These are phyloP conservation scores for Sebastes taczanowskii DNA, from an alignment of 2,797 vertebrate genomes.

Conservation along the genomic window DNA sequence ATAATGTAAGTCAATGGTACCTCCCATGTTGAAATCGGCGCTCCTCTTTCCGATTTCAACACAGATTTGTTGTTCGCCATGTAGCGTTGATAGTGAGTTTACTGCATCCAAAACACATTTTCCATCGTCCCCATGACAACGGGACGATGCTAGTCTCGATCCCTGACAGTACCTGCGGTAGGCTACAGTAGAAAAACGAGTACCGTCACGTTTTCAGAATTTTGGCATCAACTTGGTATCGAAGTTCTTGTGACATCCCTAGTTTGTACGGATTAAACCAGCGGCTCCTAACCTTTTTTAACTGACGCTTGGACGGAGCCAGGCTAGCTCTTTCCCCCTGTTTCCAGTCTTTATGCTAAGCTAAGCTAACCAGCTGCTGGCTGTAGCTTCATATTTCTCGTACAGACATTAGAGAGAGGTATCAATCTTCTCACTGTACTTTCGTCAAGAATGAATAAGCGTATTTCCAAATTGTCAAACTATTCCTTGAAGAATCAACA, in stretches of 20 bases:
- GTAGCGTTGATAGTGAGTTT: no score
- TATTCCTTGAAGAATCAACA: slow-evolving; percentile 3
- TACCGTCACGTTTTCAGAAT: no score
- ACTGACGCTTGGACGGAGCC: not conserved
- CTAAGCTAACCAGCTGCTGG: not conserved
- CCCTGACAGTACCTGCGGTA: no score
- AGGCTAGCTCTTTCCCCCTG: not conserved
- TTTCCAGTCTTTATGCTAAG: not conserved
- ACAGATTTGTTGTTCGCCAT: no score
- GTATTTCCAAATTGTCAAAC: slow-evolving; percentile 5
- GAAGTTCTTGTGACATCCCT: no score
- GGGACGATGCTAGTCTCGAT: fast-evolving
- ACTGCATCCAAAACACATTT: no score
- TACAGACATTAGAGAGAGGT: not conserved
- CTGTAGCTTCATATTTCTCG: not conserved
- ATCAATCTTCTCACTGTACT: not conserved
- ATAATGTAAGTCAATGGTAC: no score
- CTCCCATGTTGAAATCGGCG: no score
- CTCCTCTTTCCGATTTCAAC: no score
- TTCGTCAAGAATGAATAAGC: not conserved
- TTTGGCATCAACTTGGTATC: no score
- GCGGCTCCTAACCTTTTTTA: not conserved
- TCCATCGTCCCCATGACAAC: no score
- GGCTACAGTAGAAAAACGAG: no score
- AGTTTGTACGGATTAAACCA: not conserved